Evolutionary conservation across 1,140 invertebrate genomes (phyloP).

Genomic region (Asbolus verrucosus): DNA sequence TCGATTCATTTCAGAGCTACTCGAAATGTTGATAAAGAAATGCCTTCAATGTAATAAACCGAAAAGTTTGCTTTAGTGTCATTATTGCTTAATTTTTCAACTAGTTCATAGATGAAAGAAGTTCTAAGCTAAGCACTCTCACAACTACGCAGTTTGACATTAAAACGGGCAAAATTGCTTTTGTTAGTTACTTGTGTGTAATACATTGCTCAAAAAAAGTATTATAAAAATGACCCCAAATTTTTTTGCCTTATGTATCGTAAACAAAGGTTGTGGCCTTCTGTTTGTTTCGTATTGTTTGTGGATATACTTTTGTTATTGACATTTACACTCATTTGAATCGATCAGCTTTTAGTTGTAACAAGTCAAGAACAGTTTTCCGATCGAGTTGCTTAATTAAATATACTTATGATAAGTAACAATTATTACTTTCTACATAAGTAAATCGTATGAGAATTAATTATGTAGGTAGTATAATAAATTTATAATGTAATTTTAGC

Average conservation of each 20-base stretch:
- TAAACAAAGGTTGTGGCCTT: not conserved
- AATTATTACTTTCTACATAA: conserved; percentile 30
- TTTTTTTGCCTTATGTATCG: conserved; percentile 12
- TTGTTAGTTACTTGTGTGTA: conserved; percentile 25
- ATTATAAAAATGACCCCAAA: conserved; percentile 20
- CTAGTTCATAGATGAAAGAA: conserved; percentile 9
- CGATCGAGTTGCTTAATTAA: conserved; percentile 28
- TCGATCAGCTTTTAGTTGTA: conserved; percentile 20
- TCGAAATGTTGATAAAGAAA: conserved; percentile 1
- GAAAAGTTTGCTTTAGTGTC: conserved; percentile 24
- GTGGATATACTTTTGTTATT: not conserved
- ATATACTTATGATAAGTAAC: not conserved
- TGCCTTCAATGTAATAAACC: conserved; percentile 24
- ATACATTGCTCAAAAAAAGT: conserved; percentile 27
- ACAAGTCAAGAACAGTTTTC: not conserved
- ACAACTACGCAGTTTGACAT: conserved; percentile 3
- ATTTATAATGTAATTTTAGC: conserved; percentile 45
- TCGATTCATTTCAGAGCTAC: not conserved
- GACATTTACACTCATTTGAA: not conserved
- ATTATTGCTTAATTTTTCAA: conserved; percentile 13
- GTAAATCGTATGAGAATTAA: conserved; percentile 24
- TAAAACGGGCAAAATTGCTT: conserved; percentile 13
- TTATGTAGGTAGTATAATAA: conserved; percentile 32
- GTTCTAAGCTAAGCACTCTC: conserved; percentile 30
- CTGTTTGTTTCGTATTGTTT: not conserved